Evolutionary conservation across 1,140 invertebrate species (phyloP).

Genomic region (Brachionus sp.): DNA sequence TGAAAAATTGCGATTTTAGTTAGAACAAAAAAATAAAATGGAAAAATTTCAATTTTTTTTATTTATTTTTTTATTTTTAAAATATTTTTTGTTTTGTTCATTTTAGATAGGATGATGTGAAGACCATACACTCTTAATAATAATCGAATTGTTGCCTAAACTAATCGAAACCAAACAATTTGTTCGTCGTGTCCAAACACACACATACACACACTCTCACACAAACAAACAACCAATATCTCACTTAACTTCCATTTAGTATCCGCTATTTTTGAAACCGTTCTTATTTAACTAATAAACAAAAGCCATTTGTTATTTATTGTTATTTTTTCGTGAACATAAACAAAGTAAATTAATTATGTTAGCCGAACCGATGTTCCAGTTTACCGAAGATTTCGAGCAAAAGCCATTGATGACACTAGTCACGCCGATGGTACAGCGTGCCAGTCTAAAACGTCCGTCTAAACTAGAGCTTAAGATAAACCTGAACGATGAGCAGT

Average conservation of each 20-base stretch:
- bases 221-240: background rate
- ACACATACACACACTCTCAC: background rate
- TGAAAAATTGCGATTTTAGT: background rate
- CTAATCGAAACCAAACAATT: background rate
- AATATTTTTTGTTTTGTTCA: background rate
- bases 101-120: conserved; percentile 42
- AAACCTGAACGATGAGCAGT: conserved; percentile 14
- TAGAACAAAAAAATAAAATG: background rate
- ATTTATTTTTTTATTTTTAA: background rate
- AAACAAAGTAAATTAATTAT: background rate
- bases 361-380: conserved; percentile 45
- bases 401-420: background rate
- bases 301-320: conserved; percentile 36
- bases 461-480: conserved; percentile 35
- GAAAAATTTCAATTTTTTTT: background rate
- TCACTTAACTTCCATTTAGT: conserved; percentile 29
- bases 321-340: background rate
- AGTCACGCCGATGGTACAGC: background rate
- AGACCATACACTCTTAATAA: conserved; percentile 39
- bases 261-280: conserved; percentile 8
- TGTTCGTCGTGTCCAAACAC: background rate
- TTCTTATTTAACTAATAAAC: background rate
- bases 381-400: conserved; percentile 41
- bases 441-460: background rate
- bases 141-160: conserved; percentile 21